phyloP scores from a whole-genome alignment of 2,113 vertebrate species.

The Steatornis caripensis region DNA sequence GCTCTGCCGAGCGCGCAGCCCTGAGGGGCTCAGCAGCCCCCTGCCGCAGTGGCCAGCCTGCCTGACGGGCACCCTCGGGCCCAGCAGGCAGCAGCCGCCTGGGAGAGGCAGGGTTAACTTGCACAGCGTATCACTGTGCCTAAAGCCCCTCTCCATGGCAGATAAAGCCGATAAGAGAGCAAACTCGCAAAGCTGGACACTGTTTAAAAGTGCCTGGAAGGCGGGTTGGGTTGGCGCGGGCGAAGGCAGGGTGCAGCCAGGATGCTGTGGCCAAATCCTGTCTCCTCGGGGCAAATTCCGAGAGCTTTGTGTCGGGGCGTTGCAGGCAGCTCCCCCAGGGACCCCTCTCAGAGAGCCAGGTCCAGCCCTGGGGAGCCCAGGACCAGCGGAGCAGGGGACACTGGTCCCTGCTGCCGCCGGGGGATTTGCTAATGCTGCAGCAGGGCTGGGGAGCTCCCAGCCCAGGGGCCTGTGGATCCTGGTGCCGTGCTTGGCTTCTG shows the following conservation, averaged over 20 bases:
- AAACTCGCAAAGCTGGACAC: neutral
- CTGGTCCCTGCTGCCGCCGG: neutral
- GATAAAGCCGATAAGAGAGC: conserved; percentile 48
- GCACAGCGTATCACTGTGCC: neutral
- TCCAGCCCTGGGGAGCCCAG: neutral
- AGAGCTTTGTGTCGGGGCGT: rapidly evolving
- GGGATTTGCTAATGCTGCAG: neutral
- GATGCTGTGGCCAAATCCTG: neutral
- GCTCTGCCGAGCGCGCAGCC: neutral
- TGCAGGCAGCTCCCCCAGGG: neutral
- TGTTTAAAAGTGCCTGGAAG: neutral
- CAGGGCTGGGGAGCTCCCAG: neutral
- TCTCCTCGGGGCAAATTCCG: neutral
- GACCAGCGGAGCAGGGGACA: neutral
- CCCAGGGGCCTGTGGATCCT: neutral
- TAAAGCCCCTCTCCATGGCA: conserved; percentile 49
- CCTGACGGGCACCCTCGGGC: rapidly evolving
- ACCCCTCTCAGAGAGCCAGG: neutral
- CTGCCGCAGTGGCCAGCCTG: neutral
- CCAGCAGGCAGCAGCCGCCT: rapidly evolving
- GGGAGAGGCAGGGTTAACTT: conserved; percentile 4
- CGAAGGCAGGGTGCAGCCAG: neutral
- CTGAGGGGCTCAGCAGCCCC: neutral
- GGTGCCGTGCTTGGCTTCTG: neutral
- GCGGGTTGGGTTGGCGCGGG: neutral